Percentiles rank a stretch among this genome's conserved stretches.
These are phyloP conservation scores for Trachops cirrhosus DNA, from an alignment of 2,797 vertebrate genomes.

Conservation along the genomic window DNA sequence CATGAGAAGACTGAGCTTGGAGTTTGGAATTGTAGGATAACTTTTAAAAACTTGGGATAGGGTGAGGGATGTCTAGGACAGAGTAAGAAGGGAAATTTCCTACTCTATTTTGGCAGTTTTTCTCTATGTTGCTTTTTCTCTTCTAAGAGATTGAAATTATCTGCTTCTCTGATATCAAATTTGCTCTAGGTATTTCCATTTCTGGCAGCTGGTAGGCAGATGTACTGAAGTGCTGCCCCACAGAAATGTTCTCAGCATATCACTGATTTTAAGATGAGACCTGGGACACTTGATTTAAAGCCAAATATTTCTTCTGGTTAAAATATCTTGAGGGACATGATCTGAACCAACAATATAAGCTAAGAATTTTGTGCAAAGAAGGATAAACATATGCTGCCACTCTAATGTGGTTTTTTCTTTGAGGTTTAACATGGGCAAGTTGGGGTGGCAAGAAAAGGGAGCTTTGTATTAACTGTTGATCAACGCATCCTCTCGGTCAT, in stretches of 20 bases:
- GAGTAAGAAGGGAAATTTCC: neutral
- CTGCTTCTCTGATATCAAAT: conserved; percentile 28
- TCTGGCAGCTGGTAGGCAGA: conserved; percentile 44
- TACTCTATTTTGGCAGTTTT: neutral
- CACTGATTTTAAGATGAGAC: conserved; percentile 34
- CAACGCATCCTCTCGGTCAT: neutral
- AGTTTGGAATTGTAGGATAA: conserved; percentile 24
- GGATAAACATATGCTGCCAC: neutral
- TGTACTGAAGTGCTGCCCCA: neutral
- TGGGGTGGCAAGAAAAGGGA: neutral
- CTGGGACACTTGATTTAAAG: conserved; percentile 29
- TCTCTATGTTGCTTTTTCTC: neutral
- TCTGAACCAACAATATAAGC: neutral
- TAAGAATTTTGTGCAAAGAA: neutral
- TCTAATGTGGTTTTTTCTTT: neutral
- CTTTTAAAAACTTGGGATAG: conserved; percentile 32
- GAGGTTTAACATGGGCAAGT: neutral
- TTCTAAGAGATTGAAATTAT: neutral
- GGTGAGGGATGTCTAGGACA: neutral
- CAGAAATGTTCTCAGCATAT: conserved; percentile 2
- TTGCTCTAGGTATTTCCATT: neutral
- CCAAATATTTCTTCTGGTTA: conserved; percentile 21
- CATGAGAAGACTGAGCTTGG: conserved; percentile 56
- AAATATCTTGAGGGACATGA: neutral
- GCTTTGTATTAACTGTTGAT: neutral